Evolutionary conservation across 2,888 invertebrate genomes (phyloP).

Genomic region (Lysandra coridon): DNA sequence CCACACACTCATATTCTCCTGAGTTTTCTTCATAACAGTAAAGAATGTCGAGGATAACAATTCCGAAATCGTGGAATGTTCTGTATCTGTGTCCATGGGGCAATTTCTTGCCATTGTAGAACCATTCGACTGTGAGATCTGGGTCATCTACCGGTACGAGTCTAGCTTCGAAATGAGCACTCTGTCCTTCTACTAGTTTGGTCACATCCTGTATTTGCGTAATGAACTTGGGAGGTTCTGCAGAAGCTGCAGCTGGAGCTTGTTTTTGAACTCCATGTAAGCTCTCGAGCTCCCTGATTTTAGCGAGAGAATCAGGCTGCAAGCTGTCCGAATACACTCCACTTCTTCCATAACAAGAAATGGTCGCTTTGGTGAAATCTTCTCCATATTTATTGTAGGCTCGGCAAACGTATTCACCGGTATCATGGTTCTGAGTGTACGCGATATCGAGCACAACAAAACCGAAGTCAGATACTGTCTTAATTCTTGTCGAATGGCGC

Average conservation of each 20-base stretch:
- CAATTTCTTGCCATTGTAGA: constrained; percentile 94
- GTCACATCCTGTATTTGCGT: constrained; percentile 92
- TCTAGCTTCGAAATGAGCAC: constrained; percentile 95
- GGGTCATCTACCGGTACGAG: constrained; percentile 97
- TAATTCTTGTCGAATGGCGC: constrained; percentile 93
- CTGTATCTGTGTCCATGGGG: constrained; percentile 97
- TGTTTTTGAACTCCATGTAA: constrained; percentile 84
- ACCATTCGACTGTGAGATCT: constrained; percentile 96
- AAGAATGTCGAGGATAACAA: constrained; percentile 96
- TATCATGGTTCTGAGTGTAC: constrained; percentile 95
- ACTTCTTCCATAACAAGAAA: constrained; percentile 90
- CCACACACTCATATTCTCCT: constrained; percentile 95
- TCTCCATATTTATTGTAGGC: constrained; percentile 95
- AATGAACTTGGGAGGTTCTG: constrained; percentile 93
- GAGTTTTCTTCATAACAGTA: constrained; percentile 98
- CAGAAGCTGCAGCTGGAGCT: constrained; percentile 82
- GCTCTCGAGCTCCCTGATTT: constrained; percentile 92
- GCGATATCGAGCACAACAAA: constrained; percentile 96
- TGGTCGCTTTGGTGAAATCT: constrained; percentile 92
- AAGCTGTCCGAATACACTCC: constrained; percentile 94
- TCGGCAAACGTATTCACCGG: constrained; percentile 95
- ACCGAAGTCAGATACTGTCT: constrained; percentile 96
- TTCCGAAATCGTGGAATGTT: constrained; percentile 98
- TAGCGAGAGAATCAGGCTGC: constrained; percentile 94
- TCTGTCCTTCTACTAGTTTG: constrained; percentile 95